phyloP scores from a whole-genome alignment of 2,113 vertebrate genomes.

The Corythoichthys intestinalis region DNA sequence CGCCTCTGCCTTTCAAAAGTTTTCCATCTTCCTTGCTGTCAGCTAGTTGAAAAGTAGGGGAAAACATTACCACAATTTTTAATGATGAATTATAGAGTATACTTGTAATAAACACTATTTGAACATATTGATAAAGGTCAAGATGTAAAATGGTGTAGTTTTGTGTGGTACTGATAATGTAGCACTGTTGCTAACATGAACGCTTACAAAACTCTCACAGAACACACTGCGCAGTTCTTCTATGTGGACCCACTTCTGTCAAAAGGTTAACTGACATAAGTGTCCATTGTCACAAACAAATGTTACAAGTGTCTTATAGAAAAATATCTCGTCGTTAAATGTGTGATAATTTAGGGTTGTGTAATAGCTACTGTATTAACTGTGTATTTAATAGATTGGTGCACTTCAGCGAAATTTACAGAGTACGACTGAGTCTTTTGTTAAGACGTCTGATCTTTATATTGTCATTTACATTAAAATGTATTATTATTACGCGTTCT shows the following conservation, averaged over 20 bases:
- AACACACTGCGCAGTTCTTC: background rate
- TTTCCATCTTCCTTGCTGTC: slow-evolving; percentile 69
- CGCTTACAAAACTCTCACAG: background rate
- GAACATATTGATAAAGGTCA: background rate
- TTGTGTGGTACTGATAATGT: background rate
- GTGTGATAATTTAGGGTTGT: too few relatives aligned
- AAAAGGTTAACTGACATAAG: too few relatives aligned
- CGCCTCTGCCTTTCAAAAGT: slow-evolving; percentile 33
- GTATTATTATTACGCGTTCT: background rate
- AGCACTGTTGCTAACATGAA: background rate
- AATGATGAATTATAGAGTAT: background rate
- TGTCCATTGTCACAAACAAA: too few relatives aligned
- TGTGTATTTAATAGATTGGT: too few relatives aligned
- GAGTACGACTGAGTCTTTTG: too few relatives aligned
- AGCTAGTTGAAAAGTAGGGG: slow-evolving; percentile 46
- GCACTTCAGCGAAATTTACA: too few relatives aligned
- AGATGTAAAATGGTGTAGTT: background rate
- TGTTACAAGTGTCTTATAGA: too few relatives aligned
- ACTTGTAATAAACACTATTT: background rate
- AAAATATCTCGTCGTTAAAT: too few relatives aligned
- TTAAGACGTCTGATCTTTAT: too few relatives aligned
- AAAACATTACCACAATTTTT: background rate
- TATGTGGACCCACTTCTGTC: too few relatives aligned
- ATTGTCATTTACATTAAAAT: background rate
- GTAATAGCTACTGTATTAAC: too few relatives aligned